Evolutionary conservation across 2,888 invertebrate species (phyloP), one percentile per base, ranked within the genome.

Genomic region (Latrodectus elegans): DNA sequence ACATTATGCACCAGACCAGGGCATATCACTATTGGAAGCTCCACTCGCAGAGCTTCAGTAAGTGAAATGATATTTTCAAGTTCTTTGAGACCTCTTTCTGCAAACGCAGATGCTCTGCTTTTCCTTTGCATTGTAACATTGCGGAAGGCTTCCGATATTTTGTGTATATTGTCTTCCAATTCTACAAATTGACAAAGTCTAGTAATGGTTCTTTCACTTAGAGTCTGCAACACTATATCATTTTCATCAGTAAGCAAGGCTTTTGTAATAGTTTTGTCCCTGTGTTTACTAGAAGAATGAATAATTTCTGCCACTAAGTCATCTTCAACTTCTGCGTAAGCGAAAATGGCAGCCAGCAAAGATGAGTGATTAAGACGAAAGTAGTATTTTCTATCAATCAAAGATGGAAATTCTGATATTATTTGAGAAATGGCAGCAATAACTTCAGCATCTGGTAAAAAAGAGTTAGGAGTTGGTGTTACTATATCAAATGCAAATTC

Each of bases 401-500:
- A 70, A 26, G 81, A 80, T 0, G 95, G 95, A 89, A 96, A 93
- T 91, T 95, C 95, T 81, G 94, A 94, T 70, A 95, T 93, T 70
- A 96, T 94, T 92, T 96, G 95, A 92, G 95, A 95, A 0, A 95
- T 95, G 0, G 97, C 94, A 0, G 95, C 95, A 12, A 98, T 92
- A 0, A 97, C 92, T 91, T 99, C 98, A 0, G 97, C 97, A 91
- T 98, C 98, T 0, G 95, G 94, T 92, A 97, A 94, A 53, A 96
- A 93, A 90, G 95, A 94, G 85, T 90, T 89, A 15, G 91, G 90
- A 49, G 53, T 84, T 14, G 89, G 86, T 8, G 96, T 95, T 53
- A 98, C 95, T 88, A 99, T 96, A 92, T 99, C 99, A 92, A 98
- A 98, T 1, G 97, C 96, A 92, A 97, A 97, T 92, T 98, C 97